A percentile compares a stretch with the other conserved stretches of the same genome.
Conservation (phyloP, 2,888 invertebrate genomes). For the Drosophila glabriapex region DNA sequence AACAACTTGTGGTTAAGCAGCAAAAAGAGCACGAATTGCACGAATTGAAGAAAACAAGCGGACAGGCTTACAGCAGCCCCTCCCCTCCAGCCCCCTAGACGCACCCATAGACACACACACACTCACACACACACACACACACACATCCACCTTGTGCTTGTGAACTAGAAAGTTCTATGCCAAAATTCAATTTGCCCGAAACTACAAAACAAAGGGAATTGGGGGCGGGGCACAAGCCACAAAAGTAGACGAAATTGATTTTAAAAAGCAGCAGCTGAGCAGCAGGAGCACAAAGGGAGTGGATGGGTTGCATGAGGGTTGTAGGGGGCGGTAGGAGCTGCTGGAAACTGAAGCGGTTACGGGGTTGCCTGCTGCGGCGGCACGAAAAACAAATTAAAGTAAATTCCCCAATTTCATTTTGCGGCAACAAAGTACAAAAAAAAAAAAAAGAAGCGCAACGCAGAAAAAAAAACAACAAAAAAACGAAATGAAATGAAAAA, state of each 20-base stretch:
- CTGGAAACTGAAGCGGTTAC: slow-evolving; percentile 28
- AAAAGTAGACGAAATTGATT: slow-evolving; percentile 80
- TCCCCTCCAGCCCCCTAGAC: neutral
- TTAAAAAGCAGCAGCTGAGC: slow-evolving; percentile 68
- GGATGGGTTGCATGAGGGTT: no score
- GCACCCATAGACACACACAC: neutral
- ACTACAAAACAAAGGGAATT: slow-evolving; percentile 69
- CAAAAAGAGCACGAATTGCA: slow-evolving; percentile 60
- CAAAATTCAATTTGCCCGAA: slow-evolving; percentile 74
- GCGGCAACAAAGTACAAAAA: slow-evolving; percentile 70
- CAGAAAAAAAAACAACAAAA: neutral
- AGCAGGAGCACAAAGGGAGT: neutral
- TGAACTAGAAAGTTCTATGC: slow-evolving; percentile 62
- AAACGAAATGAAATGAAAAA: slow-evolving; percentile 7
- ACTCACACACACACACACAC: neutral
- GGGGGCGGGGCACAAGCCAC: slow-evolving; percentile 37
- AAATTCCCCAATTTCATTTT: slow-evolving; percentile 80
- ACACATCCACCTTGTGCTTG: neutral
- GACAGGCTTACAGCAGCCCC: slow-evolving; percentile 10
- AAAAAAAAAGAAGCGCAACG: slow-evolving; percentile 22
- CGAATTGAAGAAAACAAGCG: slow-evolving; percentile 50
- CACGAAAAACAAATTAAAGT: slow-evolving; percentile 81
- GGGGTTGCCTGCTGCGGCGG: slow-evolving; percentile 64
- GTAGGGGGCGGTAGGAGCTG: neutral
- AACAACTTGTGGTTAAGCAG: slow-evolving; percentile 65